Evolutionary conservation across 2,113 vertebrate species (phyloP).

Genomic region (Brevimyrus niger): DNA sequence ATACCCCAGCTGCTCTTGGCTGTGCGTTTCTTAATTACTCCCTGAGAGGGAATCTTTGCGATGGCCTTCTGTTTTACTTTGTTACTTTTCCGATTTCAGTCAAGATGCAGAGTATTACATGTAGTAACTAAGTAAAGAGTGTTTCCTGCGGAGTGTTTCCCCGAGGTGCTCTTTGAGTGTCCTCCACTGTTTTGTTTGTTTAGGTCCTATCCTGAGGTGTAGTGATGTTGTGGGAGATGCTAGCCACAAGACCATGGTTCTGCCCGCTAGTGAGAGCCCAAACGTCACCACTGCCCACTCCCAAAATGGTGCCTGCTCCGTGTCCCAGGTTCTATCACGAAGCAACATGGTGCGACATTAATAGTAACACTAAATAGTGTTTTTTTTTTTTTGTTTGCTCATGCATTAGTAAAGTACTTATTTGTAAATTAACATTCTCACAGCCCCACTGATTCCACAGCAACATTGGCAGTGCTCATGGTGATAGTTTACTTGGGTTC

Average conservation of each 20-base stretch:
- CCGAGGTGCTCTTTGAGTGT: neutral
- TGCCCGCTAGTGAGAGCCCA: neutral
- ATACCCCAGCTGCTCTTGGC: neutral
- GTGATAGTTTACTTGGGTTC: neutral
- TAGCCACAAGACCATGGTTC: neutral
- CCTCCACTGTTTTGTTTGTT: neutral
- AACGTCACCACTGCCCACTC: neutral
- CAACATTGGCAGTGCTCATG: neutral
- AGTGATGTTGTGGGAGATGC: neutral
- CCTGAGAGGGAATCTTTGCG: neutral
- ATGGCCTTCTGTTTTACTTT: neutral
- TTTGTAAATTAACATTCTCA: neutral
- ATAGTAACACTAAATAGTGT: neutral
- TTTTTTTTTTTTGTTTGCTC: neutral
- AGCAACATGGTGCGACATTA: neutral
- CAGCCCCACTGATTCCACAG: neutral
- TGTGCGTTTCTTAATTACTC: neutral
- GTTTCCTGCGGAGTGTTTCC: neutral
- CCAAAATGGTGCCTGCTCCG: neutral
- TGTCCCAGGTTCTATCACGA: neutral
- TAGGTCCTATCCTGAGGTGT: neutral
- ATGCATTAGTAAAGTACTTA: neutral
- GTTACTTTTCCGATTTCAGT: neutral
- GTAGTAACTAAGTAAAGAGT: neutral
- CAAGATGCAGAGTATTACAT: neutral